Evolutionary conservation across 2,797 vertebrate species (phyloP).

Genomic region (Phyllotis vaccarum): DNA sequence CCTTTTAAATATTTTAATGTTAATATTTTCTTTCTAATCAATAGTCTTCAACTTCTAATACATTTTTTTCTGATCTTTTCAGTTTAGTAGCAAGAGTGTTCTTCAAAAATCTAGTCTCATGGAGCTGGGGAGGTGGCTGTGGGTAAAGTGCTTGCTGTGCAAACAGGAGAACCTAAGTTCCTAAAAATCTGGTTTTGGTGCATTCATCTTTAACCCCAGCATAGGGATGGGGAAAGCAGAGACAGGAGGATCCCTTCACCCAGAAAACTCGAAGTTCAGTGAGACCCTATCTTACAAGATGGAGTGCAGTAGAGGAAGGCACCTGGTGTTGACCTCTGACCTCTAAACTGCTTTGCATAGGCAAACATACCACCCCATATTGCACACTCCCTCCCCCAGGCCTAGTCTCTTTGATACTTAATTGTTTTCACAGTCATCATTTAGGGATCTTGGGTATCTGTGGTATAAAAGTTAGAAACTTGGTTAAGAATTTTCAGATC

Average conservation of each 20-base stretch:
- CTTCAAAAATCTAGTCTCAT: background rate
- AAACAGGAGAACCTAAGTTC: background rate
- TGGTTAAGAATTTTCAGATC: slow-evolving; percentile 57
- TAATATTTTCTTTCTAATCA: slow-evolving; percentile 18
- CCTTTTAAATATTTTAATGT: slow-evolving; percentile 12
- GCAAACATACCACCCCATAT: background rate
- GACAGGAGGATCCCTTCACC: background rate
- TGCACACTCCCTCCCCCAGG: background rate
- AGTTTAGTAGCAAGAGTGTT: background rate
- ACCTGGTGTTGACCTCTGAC: background rate
- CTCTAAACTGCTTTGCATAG: background rate
- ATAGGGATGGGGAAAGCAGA: background rate
- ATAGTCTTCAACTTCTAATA: slow-evolving; percentile 30
- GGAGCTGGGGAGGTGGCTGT: background rate
- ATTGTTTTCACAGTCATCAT: slow-evolving; percentile 45
- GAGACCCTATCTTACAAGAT: background rate
- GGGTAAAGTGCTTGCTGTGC: background rate
- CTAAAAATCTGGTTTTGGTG: background rate
- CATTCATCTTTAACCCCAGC: background rate
- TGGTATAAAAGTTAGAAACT: slow-evolving; percentile 27
- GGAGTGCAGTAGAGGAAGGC: background rate
- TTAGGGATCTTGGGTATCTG: background rate
- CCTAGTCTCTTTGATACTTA: background rate
- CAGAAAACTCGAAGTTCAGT: background rate
- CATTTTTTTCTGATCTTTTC: background rate